Evolutionary conservation across 2,888 invertebrate genomes (phyloP).

Genomic region (Eledona agricola): DNA sequence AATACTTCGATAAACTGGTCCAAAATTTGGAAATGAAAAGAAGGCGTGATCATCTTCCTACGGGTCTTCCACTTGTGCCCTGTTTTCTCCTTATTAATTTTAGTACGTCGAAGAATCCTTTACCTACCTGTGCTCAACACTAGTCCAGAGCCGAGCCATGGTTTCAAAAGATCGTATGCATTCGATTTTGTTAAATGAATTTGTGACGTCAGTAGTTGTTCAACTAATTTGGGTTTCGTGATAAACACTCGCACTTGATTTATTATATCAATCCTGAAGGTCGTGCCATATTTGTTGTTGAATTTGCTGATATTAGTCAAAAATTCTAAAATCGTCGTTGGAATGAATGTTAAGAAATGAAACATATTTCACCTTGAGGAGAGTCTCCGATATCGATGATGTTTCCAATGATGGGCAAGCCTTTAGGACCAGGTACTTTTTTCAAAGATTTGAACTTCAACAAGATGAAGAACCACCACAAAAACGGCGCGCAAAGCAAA

Average conservation of each 20-base stretch:
- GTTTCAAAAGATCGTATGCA: slow-evolving; percentile 51
- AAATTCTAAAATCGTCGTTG: slow-evolving; percentile 27
- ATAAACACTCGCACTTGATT: slow-evolving; percentile 5
- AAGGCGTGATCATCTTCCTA: slow-evolving; percentile 40
- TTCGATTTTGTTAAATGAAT: slow-evolving; percentile 49
- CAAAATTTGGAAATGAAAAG: slow-evolving; percentile 40
- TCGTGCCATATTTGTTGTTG: slow-evolving; percentile 1
- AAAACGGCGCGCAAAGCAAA: too few relatives aligned
- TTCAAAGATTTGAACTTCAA: too few relatives aligned
- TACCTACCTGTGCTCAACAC: slow-evolving; percentile 58
- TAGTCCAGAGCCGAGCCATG: slow-evolving; percentile 59
- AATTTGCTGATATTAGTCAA: slow-evolving; percentile 6
- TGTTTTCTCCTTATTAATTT: too few relatives aligned
- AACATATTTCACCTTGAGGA: too few relatives aligned
- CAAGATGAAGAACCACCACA: too few relatives aligned
- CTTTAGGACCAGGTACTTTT: too few relatives aligned
- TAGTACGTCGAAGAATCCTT: too few relatives aligned
- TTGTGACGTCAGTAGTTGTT: slow-evolving; percentile 21
- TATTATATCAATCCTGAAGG: slow-evolving; percentile 18
- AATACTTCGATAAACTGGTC: slow-evolving; percentile 37
- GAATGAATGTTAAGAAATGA: too few relatives aligned
- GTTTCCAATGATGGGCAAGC: too few relatives aligned
- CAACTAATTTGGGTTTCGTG: slow-evolving; percentile 23
- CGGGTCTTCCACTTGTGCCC: slow-evolving; percentile 38
- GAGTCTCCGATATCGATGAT: too few relatives aligned